Base-by-base conservation (phyloP, 1,140 invertebrate genomes). In the Drosophila neocordata region DNA sequence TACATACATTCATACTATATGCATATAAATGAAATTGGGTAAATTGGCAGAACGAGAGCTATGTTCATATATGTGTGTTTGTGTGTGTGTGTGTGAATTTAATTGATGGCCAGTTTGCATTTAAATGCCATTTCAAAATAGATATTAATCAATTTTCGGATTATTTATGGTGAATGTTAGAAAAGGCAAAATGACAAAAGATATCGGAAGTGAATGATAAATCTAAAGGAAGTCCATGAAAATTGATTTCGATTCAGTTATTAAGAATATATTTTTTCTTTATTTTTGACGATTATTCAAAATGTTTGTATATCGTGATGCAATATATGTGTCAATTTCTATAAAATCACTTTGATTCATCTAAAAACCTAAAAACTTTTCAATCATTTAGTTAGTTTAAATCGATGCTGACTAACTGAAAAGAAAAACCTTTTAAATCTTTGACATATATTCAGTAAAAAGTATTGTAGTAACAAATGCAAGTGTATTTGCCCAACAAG, bases 91-190 rank as follows among this genome's bases (percentile, higher is more conserved):
- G 35, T 20, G 37, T 48, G 72, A 64, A 63, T 41, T 74, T 73
- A 74, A 73, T 56, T 73, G 55, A 74, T 61, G 56, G 44, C 55
- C 34, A n/a, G 53, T 41, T 73, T 53, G 37, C 20, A 13, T 22
- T 61, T 74, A 61, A 74, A 56, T 62, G 35, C 27, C 18, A 38
- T 73, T 55, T 38, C 24, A 59, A 72, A 78, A 73, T 58, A 61
- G 58, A 67, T 48, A 78, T 74, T 67, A 70, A 65, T 79, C 62
- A 48, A 52, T 38, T 64, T 61, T 65, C 18, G 59, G 67, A 72
- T 75, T 83, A 83, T 75, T 68, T 67, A 82, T 63, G 41, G 61
- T 65, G 9, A 41, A 62, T 37, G 34, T 13, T 31, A 5, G 4
- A 41, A 18, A 69, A 53, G 15, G 34, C 34, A 13, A 15, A 18